Evolutionary conservation across 2,797 vertebrate species (phyloP).

Genomic region (Anisognathus igniventris): DNA sequence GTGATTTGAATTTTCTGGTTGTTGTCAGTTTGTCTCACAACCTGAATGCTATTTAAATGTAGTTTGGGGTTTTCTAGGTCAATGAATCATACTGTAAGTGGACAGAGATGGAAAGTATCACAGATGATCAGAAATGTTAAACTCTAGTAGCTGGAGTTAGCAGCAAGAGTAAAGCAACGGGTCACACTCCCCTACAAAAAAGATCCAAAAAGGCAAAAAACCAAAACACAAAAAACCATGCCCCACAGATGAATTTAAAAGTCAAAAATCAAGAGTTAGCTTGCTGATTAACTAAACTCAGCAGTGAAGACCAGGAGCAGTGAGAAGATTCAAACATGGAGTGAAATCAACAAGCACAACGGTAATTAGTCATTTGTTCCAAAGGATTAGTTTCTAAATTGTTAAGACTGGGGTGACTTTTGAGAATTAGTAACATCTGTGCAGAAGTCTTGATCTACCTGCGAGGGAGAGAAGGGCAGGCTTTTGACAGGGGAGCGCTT

Average conservation of each 20-base stretch:
- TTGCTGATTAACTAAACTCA: slow-evolving; percentile 48
- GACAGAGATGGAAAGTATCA: slow-evolving; percentile 60
- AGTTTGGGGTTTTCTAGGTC: slow-evolving; percentile 66
- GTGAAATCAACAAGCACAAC: slow-evolving; percentile 69
- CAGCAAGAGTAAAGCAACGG: slow-evolving; percentile 54
- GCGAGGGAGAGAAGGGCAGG: slow-evolving; percentile 90
- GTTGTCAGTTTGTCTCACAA: slow-evolving; percentile 61
- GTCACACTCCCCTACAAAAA: slow-evolving; percentile 3
- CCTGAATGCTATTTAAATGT: slow-evolving; percentile 53
- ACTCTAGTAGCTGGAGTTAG: slow-evolving; percentile 42
- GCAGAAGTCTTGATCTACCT: slow-evolving; percentile 85
- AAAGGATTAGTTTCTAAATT: slow-evolving; percentile 81
- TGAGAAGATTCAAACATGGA: slow-evolving; percentile 57
- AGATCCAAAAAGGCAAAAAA: background rate
- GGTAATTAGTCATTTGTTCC: slow-evolving; percentile 80
- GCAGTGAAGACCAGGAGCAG: slow-evolving; percentile 41
- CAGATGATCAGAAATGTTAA: slow-evolving; percentile 50
- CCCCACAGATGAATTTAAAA: background rate
- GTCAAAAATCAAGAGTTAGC: slow-evolving; percentile 55
- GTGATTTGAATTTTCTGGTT: slow-evolving; percentile 39
- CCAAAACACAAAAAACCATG: background rate
- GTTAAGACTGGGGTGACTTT: slow-evolving; percentile 74
- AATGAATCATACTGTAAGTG: slow-evolving; percentile 67
- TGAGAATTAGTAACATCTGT: slow-evolving; percentile 81
- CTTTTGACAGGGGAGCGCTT: slow-evolving; percentile 84